These are phyloP conservation scores for Achatina immaculata DNA, from an alignment of 1,140 invertebrate genomes.

Conservation along the genomic window DNA sequence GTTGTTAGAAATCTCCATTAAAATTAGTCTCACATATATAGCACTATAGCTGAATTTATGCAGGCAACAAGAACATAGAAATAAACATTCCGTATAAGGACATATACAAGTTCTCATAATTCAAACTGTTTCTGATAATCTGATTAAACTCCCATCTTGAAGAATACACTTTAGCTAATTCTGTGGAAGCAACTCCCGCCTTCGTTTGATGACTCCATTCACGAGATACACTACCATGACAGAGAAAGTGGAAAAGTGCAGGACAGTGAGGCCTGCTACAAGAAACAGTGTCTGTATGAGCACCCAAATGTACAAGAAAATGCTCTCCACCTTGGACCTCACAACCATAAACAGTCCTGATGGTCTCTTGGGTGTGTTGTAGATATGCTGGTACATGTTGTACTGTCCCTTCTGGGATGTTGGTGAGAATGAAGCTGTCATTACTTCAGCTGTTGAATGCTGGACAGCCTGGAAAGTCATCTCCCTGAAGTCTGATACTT, in stretches of 20 bases:
- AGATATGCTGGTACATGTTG: not conserved
- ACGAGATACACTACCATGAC: slow-evolving; percentile 25
- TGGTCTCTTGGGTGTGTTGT: not conserved
- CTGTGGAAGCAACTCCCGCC: slow-evolving; percentile 28
- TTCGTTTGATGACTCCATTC: slow-evolving; percentile 16
- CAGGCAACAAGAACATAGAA: no score
- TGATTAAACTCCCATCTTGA: no score
- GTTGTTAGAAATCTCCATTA: no score
- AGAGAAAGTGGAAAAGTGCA: slow-evolving; percentile 34
- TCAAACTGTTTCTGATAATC: no score
- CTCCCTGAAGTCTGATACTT: no score
- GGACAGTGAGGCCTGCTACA: slow-evolving; percentile 26
- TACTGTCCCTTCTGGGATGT: not conserved
- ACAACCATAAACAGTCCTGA: not conserved
- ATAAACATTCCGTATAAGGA: no score
- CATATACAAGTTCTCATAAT: no score
- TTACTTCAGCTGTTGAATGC: not conserved
- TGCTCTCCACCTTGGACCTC: not conserved
- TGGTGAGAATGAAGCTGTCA: not conserved
- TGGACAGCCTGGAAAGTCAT: not conserved
- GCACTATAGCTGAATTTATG: no score
- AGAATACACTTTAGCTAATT: not conserved
- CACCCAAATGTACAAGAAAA: slow-evolving; percentile 20
- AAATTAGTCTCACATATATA: no score
- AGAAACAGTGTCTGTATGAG: slow-evolving; percentile 23